Conservation (phyloP, 2,797 vertebrate genomes). For the Chaenodraco wilsoni region DNA sequence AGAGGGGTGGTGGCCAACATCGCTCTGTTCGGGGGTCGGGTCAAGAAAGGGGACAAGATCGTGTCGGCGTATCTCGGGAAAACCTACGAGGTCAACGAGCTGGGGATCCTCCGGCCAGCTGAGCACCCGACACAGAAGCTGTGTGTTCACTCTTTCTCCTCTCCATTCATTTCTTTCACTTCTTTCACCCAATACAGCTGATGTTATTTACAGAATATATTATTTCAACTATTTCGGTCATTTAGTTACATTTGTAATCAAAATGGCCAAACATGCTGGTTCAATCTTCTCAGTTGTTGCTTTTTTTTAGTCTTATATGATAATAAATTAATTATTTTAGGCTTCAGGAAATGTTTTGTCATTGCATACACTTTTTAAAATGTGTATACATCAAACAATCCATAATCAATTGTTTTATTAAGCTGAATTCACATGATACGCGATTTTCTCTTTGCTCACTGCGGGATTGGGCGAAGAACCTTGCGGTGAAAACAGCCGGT, state of each 20-base stretch:
- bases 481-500: too few species aligned
- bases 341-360: neutral
- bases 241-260: neutral
- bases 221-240: neutral
- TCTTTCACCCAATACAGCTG: neutral
- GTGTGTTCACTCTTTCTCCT: conserved; percentile 76
- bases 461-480: too few species aligned
- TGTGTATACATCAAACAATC: neutral
- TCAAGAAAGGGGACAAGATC: conserved; percentile 91
- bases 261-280: neutral
- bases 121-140: conserved; percentile 87
- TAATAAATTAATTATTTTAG: neutral
- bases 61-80: conserved; percentile 89
- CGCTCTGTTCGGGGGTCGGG: conserved; percentile 89
- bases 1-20: conserved; percentile 93
- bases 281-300: neutral
- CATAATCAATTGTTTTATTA: neutral
- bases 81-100: conserved; percentile 92
- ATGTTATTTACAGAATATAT: neutral
- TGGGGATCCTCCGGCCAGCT: conserved; percentile 91
- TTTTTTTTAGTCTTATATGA: neutral
- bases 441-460: too few species aligned
- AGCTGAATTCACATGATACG: too few species aligned
- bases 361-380: neutral
- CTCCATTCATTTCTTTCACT: neutral